Conservation (phyloP, 2,113 vertebrate genomes). For the Tichodroma muraria region DNA sequence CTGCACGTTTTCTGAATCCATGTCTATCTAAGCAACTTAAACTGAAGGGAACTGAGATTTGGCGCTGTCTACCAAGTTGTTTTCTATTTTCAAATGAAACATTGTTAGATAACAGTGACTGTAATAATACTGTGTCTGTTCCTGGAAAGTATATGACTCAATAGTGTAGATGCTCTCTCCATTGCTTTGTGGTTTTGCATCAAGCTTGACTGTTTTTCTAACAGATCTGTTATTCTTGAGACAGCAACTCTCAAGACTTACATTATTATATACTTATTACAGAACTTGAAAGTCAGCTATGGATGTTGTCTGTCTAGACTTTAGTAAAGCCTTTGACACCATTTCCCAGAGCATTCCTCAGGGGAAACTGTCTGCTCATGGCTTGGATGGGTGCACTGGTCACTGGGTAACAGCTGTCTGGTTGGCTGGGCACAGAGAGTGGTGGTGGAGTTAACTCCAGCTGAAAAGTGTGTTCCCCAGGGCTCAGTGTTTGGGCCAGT, state of each 20-base stretch:
- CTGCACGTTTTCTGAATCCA: not conserved
- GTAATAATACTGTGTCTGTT: not conserved
- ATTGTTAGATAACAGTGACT: not conserved
- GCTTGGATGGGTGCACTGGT: not conserved
- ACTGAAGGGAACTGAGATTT: not conserved
- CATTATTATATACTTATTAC: not conserved
- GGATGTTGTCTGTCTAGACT: not conserved
- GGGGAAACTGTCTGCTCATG: not conserved
- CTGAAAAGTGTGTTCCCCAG: not conserved
- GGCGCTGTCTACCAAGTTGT: not conserved
- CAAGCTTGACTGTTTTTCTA: not conserved
- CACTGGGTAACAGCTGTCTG: not conserved
- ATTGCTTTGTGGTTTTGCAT: not conserved
- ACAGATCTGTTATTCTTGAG: not conserved
- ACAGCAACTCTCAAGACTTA: not conserved
- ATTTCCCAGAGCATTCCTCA: not conserved
- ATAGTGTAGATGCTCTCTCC: not conserved
- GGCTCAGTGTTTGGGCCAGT: not conserved
- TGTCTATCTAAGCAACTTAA: not conserved
- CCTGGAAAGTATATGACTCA: not conserved
- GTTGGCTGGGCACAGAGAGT: not conserved
- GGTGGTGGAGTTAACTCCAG: not conserved
- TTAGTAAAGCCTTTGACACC: not conserved
- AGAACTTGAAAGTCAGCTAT: not conserved
- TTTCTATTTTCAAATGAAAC: not conserved